Base-by-base conservation (phyloP, 2,113 vertebrate genomes). In the Vulpes lagopus region DNA sequence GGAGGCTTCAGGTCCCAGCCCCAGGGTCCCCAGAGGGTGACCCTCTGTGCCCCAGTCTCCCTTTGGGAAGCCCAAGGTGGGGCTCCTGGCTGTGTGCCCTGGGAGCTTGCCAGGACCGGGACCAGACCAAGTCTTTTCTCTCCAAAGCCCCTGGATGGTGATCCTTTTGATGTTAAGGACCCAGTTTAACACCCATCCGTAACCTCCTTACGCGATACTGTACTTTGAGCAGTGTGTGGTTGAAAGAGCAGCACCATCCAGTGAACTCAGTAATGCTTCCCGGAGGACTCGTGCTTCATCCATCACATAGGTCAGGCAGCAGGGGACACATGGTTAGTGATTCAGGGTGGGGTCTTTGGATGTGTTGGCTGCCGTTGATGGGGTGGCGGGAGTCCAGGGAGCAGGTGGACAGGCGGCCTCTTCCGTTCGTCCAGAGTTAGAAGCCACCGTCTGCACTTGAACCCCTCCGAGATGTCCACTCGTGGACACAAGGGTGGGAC, bases 181-280 rank as follows among this genome's bases (percentile, higher is more conserved):
- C 11, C 53, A 22, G 20, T 79, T 79, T 25, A 35, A 51, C 84
- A 16, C 60, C 60, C 59, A 30, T 80, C 38, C 8, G 32, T 59
- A 35, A 57, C 53, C 62, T 74, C 22, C 53, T 83, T 25, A 9
- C 15, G 4, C 2, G 5, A 30, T 12, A 10, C 15, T 55, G 16
- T 49, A 0, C 16, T 22, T 64, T 30, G 35, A 19, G 17, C 25
- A 49, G 1, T 0, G 16, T 60, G 11, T 51, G 53, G 64, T 22
- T 3, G 35, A 53, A 6, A 67, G 43, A 74, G 23, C 38, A 17
- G 2, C 16, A 7, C 0, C 9, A 4, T 6, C 8, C n/a, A 35
- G 0, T 35, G 64, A 55, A 14, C 20, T 84, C 17, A 59, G 23
- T 2, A 5, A 25, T 16, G 10, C 17, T 53, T 74, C 73, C 60